These are phyloP conservation scores for Hyposoter dolosus DNA, from an alignment of 2,888 invertebrate genomes.

Conservation along the genomic window DNA sequence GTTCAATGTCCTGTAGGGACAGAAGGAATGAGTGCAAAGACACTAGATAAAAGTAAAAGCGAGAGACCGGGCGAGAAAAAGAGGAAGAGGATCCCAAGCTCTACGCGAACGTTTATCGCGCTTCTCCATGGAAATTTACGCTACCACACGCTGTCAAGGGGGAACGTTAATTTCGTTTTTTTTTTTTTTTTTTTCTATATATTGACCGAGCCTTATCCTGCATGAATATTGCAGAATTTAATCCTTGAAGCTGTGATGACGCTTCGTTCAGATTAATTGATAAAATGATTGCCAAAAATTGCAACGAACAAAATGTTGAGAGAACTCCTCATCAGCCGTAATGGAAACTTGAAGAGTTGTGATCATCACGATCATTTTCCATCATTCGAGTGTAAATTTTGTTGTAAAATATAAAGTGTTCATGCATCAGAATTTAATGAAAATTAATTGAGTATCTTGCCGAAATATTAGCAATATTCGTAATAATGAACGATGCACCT, in stretches of 20 bases:
- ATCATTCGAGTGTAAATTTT: too few relatives aligned
- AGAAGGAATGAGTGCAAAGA: background rate
- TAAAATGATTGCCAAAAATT: background rate
- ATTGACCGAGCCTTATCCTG: background rate
- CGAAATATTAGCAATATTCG: too few relatives aligned
- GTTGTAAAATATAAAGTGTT: too few relatives aligned
- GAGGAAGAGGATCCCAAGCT: constrained; percentile 11
- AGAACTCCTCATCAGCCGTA: background rate
- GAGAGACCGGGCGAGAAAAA: background rate
- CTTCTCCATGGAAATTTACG: constrained; percentile 54
- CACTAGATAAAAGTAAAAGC: background rate
- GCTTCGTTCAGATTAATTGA: background rate
- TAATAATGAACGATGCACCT: too few relatives aligned
- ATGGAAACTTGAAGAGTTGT: background rate
- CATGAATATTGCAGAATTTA: background rate
- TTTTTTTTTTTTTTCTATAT: background rate
- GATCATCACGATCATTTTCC: too few relatives aligned
- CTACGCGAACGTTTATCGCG: constrained; percentile 34
- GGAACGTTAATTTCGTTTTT: background rate
- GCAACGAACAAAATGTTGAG: background rate
- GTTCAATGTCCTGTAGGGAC: background rate
- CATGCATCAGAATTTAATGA: too few relatives aligned
- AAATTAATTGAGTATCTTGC: too few relatives aligned
- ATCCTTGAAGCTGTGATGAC: background rate
- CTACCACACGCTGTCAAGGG: constrained; percentile 7